Base-by-base conservation (phyloP, 2,888 invertebrate species). In the Caenorhabditis sulstoni region DNA sequence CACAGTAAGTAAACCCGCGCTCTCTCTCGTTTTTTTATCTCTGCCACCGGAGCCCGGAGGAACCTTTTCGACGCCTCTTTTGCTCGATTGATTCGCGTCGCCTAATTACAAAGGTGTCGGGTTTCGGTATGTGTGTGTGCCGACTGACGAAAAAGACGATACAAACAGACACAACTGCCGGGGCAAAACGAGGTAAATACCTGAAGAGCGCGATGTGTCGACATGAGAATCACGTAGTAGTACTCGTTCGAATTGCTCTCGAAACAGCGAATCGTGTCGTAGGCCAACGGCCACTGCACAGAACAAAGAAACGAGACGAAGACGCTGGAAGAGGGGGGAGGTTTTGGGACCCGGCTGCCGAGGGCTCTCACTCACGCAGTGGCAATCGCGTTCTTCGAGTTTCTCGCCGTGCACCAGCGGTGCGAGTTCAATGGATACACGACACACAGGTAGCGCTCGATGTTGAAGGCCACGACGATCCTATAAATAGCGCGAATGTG, bases 401-500 rank as follows among this genome's bases (percentile, higher is more conserved):
- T 82, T 45, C 84, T 78, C 14, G 85, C 83, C 8, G 87, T 88
- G 62, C 89, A 87, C 47, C 86, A 65, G 23, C 87, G 81, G 80
- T 87, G 87, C 1, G 88, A 86, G 50, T 85, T 82, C 41, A 90
- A 74, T 7, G 90, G 90, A 61, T 84, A 85, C 47, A 89, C 88
- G n/a, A 90, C 90, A 67, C 87, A 90, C 16, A 90, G 84, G 77
- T 89, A 90, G n/a, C 90, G 78, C 73, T 90, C 90, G 18, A 90
- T 76, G 75, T 90, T 90, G 83, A 90, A 90, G 20, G 90, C 88
- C 8, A 90, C 87, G 2, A 90, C 90, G 37, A 90, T 85, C 66
- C 90, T 90, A 74, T 59, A 86, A 81, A 70, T 44, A 29, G 29
- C 29, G 4, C 4, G 29, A 53, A 20, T 22, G 12, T 9, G n/a